Evolutionary conservation across 1,140 invertebrate species (phyloP).

Genomic region (Stegodyphus dumicola): DNA sequence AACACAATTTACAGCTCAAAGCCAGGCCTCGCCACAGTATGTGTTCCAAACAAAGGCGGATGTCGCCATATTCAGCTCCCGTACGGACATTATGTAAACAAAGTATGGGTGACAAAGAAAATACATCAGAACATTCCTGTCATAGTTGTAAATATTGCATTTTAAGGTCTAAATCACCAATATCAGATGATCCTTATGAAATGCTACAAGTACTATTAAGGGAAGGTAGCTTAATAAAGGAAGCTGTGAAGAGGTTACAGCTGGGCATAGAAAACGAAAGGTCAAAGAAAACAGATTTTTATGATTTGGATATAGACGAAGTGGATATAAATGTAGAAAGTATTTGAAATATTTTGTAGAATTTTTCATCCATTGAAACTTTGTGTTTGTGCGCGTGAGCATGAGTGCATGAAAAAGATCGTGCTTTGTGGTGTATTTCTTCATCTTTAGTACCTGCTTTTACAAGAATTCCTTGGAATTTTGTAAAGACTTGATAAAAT

Average conservation of each 20-base stretch:
- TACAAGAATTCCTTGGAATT: not conserved
- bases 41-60: slow-evolving; percentile 69
- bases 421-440: slow-evolving; percentile 16
- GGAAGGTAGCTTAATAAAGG: slow-evolving; percentile 77
- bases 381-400: not conserved
- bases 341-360: slow-evolving; percentile 8
- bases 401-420: not conserved
- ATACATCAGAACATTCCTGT: slow-evolving; percentile 60
- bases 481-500: not conserved
- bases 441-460: slow-evolving; percentile 43
- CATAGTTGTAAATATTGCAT: slow-evolving; percentile 43
- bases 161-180: slow-evolving; percentile 41
- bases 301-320: slow-evolving; percentile 21
- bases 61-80: slow-evolving; percentile 75
- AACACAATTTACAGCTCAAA: slow-evolving; percentile 75
- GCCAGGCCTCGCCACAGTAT: slow-evolving; percentile 69
- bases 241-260: slow-evolving; percentile 77
- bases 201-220: slow-evolving; percentile 75
- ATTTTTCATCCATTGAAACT: not conserved
- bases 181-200: slow-evolving; percentile 75
- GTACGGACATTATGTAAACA: slow-evolving; percentile 66
- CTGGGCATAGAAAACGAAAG: slow-evolving; percentile 69
- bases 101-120: slow-evolving; percentile 59
- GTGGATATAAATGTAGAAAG: slow-evolving; percentile 27
- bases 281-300: slow-evolving; percentile 30